Base-by-base conservation (phyloP, 2,888 invertebrate species). In the Dilophus febrilis region DNA sequence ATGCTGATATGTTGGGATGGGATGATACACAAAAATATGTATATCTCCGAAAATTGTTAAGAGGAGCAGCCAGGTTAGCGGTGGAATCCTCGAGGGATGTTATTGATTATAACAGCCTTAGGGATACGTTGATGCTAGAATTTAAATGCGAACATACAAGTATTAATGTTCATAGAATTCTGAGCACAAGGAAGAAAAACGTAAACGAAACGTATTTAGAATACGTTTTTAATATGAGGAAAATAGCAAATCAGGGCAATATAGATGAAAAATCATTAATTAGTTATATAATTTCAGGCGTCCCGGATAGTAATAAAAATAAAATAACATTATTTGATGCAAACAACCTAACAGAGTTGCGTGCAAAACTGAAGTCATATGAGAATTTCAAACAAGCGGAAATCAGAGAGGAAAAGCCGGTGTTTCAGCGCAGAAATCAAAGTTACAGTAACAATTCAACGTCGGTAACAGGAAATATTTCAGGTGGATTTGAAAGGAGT, bases 201-300 rank as follows among this genome's bases (percentile, higher is more conserved):
- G 10, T n/a, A 1, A 30, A 14, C 6, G 45, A 42, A 29, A 40
- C 40, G 3, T 41, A 38, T 17, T 28, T 44, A 7, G 40, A 42
- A 18, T 44, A 44, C 16, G 30, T 40, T 34, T 45, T 42, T 26
- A n/a, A 33, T n/a, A 44, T 45, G 41, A 43, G 42, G 19, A 40
- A 44, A 34, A 44, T 41, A 3, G 39, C 40, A 12, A 41, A 37
- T 40, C 42, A 35, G 16, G 45, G 40, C 4, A 28, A 29, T 8
- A 31, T 45, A 18, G 41, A 43, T 30, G 45, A 45, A 33, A 26
- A 35, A 12, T 43, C 43, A 10, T 12, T 45, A 27, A 41, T 44
- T 29, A 14, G 34, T 11, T 41, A 42, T 29, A 39, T 44, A 10
- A 26, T 42, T 2, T 17, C 38, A 19, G 44, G 44, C 13, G 41